Percentiles rank a stretch among this genome's conserved stretches.
phyloP scores from a whole-genome alignment of 92 coral and sea anemone species.

The Umimayanthus chanpuru region DNA sequence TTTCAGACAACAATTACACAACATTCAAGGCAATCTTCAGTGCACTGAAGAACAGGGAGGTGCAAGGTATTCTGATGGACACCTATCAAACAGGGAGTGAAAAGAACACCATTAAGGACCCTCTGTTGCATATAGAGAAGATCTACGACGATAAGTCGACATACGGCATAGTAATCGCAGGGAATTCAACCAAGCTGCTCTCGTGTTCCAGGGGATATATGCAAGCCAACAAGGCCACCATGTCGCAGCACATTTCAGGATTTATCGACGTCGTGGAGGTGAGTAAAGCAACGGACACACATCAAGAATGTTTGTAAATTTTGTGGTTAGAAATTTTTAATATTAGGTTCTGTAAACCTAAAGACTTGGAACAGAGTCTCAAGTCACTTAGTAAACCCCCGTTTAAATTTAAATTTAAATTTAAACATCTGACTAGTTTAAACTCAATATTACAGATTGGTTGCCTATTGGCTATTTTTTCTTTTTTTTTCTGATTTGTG shows the following conservation, averaged over 20 bases:
- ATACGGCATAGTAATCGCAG: slow-evolving; percentile 81
- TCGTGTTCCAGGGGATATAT: slow-evolving; percentile 73
- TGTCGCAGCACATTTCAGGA: slow-evolving; percentile 66
- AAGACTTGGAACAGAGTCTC: too few relatives aligned
- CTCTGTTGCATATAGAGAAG: slow-evolving; percentile 62
- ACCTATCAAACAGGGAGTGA: slow-evolving; percentile 78
- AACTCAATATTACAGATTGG: too few relatives aligned
- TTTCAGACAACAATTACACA: slow-evolving; percentile 57
- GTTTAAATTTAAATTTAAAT: too few relatives aligned
- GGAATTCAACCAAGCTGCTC: slow-evolving; percentile 65
- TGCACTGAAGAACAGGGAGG: slow-evolving; percentile 61
- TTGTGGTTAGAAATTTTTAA: too few relatives aligned
- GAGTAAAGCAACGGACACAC: neutral
- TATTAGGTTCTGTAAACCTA: too few relatives aligned
- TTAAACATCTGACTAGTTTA: too few relatives aligned
- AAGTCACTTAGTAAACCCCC: too few relatives aligned
- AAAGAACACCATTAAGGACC: slow-evolving; percentile 50
- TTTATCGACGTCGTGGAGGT: slow-evolving; percentile 62
- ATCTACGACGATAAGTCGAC: slow-evolving; percentile 70
- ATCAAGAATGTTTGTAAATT: too few relatives aligned
- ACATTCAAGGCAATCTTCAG: slow-evolving; percentile 59
- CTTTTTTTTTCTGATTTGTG: too few relatives aligned
- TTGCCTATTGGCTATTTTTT: too few relatives aligned
- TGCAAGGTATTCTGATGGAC: slow-evolving; percentile 78
- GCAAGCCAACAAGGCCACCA: slow-evolving; percentile 55